A percentile compares a stretch with the other conserved stretches of the same genome.
phyloP scores from a whole-genome alignment of 1,140 invertebrate genomes.

The Pentalonia nigronervosa region DNA sequence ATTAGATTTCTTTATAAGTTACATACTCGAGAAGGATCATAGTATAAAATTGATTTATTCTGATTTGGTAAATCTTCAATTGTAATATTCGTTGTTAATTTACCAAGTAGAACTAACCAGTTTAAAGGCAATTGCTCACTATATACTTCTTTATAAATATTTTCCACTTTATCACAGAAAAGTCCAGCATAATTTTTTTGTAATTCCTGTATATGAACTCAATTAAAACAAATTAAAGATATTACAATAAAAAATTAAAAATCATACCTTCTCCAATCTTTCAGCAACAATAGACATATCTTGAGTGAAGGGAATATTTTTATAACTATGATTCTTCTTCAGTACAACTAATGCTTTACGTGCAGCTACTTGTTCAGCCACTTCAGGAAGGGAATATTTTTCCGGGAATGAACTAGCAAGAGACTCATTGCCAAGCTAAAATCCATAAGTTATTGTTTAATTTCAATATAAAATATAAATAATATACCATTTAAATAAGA shows the following conservation, averaged over 20 bases:
- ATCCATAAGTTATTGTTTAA: neutral
- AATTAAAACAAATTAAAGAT: neutral
- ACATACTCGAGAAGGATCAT: conserved; percentile 2
- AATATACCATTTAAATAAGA: neutral
- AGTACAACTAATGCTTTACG: conserved; percentile 32
- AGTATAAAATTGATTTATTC: conserved; percentile 48
- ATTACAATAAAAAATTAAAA: neutral
- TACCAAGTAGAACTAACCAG: neutral
- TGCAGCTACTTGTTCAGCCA: conserved; percentile 44
- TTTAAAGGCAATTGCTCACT: conserved; percentile 18
- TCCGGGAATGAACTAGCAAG: conserved; percentile 52
- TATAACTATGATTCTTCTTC: neutral
- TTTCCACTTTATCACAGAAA: conserved; percentile 46
- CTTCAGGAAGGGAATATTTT: conserved; percentile 49
- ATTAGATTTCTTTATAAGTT: neutral
- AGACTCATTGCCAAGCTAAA: conserved; percentile 35
- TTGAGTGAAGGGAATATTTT: neutral
- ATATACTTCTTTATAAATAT: conserved; percentile 48
- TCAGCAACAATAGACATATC: conserved; percentile 25
- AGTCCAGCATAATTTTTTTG: conserved; percentile 45
- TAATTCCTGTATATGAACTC: conserved; percentile 12
- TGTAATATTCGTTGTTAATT: conserved; percentile 11
- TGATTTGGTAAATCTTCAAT: conserved; percentile 42
- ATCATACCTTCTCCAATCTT: conserved; percentile 30
- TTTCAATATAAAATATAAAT: neutral